These are phyloP conservation scores for Elysia crispata DNA, from an alignment of 2,888 invertebrate genomes.

Conservation along the genomic window DNA sequence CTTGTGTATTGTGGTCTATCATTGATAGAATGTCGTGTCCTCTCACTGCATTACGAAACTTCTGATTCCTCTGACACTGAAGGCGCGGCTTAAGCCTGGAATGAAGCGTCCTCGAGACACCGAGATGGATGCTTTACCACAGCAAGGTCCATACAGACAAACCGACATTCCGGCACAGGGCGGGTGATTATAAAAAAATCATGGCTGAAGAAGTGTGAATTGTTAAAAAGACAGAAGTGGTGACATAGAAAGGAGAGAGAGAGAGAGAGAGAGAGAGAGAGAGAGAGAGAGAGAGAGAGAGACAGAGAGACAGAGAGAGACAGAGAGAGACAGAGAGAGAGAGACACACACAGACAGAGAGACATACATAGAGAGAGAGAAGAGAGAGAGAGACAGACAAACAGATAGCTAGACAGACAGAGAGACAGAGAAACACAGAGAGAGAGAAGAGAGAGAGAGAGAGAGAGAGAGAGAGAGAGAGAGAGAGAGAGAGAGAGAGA, in stretches of 20 bases:
- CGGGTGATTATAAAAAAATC: too few species aligned
- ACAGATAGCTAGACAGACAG: conserved; percentile 26
- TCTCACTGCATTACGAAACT: too few species aligned
- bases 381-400: not conserved
- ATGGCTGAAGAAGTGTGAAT: too few species aligned
- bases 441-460: conserved; percentile 14
- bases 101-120: too few species aligned
- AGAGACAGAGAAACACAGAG: conserved; percentile 24
- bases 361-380: conserved; percentile 20
- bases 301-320: too few species aligned
- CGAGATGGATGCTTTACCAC: too few species aligned
- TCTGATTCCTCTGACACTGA: too few species aligned
- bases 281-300: conserved; percentile 22
- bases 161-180: too few species aligned
- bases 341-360: conserved; percentile 32
- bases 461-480: conserved; percentile 4
- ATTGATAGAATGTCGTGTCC: too few species aligned
- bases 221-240: not conserved
- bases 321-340: not conserved
- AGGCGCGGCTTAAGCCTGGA: too few species aligned
- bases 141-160: too few species aligned
- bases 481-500: conserved; percentile 13
- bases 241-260: not conserved
- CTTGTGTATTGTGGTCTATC: too few species aligned
- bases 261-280: conserved; percentile 24